Conservation (phyloP, 2,113 vertebrate species). For the Calidris pygmaea region DNA sequence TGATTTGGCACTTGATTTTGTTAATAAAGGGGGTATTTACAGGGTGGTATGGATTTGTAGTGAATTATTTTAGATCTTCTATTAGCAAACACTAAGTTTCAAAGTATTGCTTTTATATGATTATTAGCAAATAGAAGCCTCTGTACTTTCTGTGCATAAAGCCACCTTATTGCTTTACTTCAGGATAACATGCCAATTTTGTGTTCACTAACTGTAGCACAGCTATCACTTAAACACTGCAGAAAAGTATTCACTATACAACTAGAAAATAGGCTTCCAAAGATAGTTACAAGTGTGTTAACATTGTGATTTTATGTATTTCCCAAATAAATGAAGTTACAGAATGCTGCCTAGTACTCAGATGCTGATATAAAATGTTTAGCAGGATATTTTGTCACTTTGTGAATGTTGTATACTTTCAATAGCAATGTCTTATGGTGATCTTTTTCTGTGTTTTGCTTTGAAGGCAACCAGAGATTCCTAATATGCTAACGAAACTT, state of each 20-base stretch:
- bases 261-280: constrained; percentile 71
- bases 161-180: constrained; percentile 79
- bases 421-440: constrained; percentile 1
- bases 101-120: constrained; percentile 74
- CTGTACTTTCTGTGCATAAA: constrained; percentile 71
- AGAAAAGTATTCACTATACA: constrained; percentile 66
- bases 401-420: background rate
- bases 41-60: constrained; percentile 69
- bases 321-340: constrained; percentile 61
- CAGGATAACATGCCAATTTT: constrained; percentile 71
- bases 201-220: constrained; percentile 74
- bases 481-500: constrained; percentile 25
- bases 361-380: constrained; percentile 44
- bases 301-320: constrained; percentile 62
- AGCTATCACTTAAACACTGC: constrained; percentile 73
- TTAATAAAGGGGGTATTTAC: constrained; percentile 71
- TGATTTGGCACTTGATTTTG: constrained; percentile 77
- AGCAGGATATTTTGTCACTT: constrained; percentile 53
- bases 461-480: constrained; percentile 44
- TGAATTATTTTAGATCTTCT: constrained; percentile 70
- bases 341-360: constrained; percentile 61
- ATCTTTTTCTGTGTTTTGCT: constrained; percentile 31
- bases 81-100: constrained; percentile 90
- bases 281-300: constrained; percentile 71
- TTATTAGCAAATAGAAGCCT: constrained; percentile 73